Percentiles rank a stretch among this genome's conserved stretches.
Evolutionary conservation across 2,888 invertebrate species (phyloP).

Genomic region (Cremastinae sp.): DNA sequence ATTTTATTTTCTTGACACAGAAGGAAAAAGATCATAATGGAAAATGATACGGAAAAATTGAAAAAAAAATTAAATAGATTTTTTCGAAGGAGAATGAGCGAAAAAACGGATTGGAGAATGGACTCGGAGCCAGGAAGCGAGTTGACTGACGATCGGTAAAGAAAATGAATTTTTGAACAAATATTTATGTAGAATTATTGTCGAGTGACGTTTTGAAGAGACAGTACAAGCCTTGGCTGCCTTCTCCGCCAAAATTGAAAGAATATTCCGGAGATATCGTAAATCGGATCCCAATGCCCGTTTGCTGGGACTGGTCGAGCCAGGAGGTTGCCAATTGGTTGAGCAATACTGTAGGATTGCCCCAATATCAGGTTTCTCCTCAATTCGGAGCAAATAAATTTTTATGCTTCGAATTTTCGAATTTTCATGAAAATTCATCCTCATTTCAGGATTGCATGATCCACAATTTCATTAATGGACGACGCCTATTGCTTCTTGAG

Average conservation of each 20-base stretch:
- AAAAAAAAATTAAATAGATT: no score
- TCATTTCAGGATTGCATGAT: slow-evolving; percentile 60
- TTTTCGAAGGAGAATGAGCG: no score
- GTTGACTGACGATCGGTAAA: no score
- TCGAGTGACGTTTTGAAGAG: neutral
- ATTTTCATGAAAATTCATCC: neutral
- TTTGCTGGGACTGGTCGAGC: slow-evolving; percentile 81
- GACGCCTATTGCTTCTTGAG: slow-evolving; percentile 60
- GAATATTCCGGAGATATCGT: slow-evolving; percentile 80
- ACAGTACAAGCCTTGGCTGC: slow-evolving; percentile 38
- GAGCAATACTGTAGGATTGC: slow-evolving; percentile 78
- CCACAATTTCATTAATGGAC: slow-evolving; percentile 64
- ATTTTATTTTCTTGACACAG: no score
- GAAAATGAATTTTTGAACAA: neutral
- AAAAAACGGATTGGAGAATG: no score
- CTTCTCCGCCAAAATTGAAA: slow-evolving; percentile 77
- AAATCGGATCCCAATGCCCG: slow-evolving; percentile 78
- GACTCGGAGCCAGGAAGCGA: no score
- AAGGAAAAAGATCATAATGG: no score
- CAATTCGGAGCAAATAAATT: no score
- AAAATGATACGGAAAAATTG: no score
- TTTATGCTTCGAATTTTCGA: no score
- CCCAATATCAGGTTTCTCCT: slow-evolving; percentile 82
- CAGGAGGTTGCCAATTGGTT: slow-evolving; percentile 82
- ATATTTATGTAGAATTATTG: neutral